These are phyloP conservation scores for Andrena flavipes DNA, from an alignment of 2,888 invertebrate genomes.

Conservation along the genomic window DNA sequence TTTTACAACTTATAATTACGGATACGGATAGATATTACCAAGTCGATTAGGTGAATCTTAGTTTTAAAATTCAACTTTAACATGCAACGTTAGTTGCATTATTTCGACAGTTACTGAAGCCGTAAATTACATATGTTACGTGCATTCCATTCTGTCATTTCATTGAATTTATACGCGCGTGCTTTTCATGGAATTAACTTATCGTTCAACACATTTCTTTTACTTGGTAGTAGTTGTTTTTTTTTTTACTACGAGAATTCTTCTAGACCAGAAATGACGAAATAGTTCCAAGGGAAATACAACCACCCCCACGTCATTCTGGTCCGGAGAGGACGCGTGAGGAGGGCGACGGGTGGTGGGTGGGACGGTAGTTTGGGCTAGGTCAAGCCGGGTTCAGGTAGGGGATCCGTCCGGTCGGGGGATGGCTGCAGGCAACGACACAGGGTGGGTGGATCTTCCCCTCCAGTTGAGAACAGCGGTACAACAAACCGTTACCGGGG, in stretches of 20 bases:
- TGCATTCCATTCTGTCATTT: neutral
- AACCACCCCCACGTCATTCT: neutral
- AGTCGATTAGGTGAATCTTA: neutral
- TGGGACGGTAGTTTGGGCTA: conserved; percentile 64
- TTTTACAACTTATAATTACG: neutral
- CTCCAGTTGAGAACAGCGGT: conserved; percentile 70
- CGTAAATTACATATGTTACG: conserved; percentile 5
- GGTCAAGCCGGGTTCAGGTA: conserved; percentile 65
- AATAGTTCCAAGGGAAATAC: conserved; percentile 47
- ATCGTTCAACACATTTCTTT: neutral
- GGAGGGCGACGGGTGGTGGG: neutral
- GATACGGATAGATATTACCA: conserved; percentile 4
- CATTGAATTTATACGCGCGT: neutral
- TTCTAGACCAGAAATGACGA: conserved; percentile 4
- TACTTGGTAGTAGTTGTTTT: neutral
- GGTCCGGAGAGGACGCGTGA: neutral
- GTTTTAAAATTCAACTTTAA: conserved; percentile 31
- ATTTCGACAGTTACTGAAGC: conserved; percentile 3
- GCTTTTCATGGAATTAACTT: neutral
- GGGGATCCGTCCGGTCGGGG: conserved; percentile 24
- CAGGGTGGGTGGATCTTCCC: conserved; percentile 56
- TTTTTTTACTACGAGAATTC: no score
- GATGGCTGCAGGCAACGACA: conserved; percentile 1
- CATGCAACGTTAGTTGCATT: conserved; percentile 6
- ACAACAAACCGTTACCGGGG: conserved; percentile 84